A percentile compares a stretch with the other conserved stretches of the same genome.
These are phyloP conservation scores for Argyresthia goedartella DNA, from an alignment of 2,888 invertebrate genomes.

Conservation along the genomic window DNA sequence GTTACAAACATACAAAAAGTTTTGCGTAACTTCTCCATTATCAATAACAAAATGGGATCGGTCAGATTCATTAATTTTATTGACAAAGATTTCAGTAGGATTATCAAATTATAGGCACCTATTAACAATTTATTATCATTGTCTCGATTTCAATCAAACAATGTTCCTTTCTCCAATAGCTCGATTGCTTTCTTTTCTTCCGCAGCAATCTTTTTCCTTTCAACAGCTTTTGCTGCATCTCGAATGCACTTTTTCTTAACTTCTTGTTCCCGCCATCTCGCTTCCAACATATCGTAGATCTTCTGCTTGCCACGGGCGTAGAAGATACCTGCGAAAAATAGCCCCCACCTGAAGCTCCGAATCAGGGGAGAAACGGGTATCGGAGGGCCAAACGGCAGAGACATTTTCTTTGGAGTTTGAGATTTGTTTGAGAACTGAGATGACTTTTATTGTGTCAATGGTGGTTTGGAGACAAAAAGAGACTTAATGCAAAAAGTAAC, in stretches of 20 bases:
- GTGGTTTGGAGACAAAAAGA: too few species aligned
- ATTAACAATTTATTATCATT: background rate
- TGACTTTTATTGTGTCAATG: too few species aligned
- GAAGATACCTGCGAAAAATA: constrained; percentile 44
- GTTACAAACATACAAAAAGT: too few species aligned
- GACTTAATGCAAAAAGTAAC: too few species aligned
- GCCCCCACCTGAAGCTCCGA: constrained; percentile 37
- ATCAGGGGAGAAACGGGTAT: constrained; percentile 51
- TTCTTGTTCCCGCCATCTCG: constrained; percentile 28
- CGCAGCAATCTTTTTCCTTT: constrained; percentile 33
- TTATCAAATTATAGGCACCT: too few species aligned
- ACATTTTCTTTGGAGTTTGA: constrained; percentile 19
- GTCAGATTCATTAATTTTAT: background rate
- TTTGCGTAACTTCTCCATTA: too few species aligned
- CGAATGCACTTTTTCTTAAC: constrained; percentile 38
- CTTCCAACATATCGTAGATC: constrained; percentile 33
- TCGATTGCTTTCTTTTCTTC: constrained; percentile 27
- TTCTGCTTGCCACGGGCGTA: constrained; percentile 40
- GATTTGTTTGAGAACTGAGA: too few species aligned
- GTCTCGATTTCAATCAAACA: background rate
- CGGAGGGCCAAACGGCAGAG: constrained; percentile 42
- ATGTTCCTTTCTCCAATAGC: background rate
- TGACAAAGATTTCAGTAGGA: background rate
- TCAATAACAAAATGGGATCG: background rate
- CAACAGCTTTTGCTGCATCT: constrained; percentile 31